Percentiles rank a stretch among this genome's conserved stretches.
phyloP scores from a whole-genome alignment of 1,140 invertebrate species.

The Alviniconcha marisindica region DNA sequence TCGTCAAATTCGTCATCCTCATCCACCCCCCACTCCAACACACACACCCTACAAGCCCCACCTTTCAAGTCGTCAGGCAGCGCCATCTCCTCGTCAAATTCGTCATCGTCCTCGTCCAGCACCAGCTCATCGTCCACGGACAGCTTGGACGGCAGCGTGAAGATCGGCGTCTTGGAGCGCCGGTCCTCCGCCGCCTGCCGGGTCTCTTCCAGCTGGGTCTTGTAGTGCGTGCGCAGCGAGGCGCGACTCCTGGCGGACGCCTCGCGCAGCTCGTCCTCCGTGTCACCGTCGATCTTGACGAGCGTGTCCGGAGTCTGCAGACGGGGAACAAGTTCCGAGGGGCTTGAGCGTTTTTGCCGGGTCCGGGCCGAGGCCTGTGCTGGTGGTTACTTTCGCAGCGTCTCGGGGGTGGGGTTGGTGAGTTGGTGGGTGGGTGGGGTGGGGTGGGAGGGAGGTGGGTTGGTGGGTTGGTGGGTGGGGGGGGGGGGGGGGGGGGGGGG shows the following conservation, averaged over 20 bases:
- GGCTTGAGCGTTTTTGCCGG: not conserved
- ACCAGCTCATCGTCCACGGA: constrained; percentile 65
- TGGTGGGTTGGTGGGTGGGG: too few species aligned
- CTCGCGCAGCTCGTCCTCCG: constrained; percentile 52
- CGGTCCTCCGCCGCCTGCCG: constrained; percentile 62
- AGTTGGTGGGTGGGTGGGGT: too few species aligned
- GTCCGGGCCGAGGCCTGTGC: too few species aligned
- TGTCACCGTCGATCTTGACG: constrained; percentile 35
- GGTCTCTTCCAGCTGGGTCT: constrained; percentile 56
- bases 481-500: too few species aligned
- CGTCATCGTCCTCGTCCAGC: constrained; percentile 67
- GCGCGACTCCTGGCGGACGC: constrained; percentile 61
- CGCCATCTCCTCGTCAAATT: constrained; percentile 54
- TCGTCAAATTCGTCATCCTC: too few species aligned
- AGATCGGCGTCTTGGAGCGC: constrained; percentile 63
- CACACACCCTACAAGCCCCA: too few species aligned
- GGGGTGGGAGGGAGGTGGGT: too few species aligned
- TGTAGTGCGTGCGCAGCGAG: constrained; percentile 61
- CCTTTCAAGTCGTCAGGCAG: constrained; percentile 62
- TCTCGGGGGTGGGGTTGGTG: too few species aligned
- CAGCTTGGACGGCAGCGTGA: constrained; percentile 60
- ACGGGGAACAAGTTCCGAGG: not conserved
- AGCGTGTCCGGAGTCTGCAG: constrained; percentile 24
- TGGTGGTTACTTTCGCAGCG: too few species aligned
- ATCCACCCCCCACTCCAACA: too few species aligned